phyloP scores from a whole-genome alignment of 2,113 vertebrate genomes.

The Lophius piscatorius region DNA sequence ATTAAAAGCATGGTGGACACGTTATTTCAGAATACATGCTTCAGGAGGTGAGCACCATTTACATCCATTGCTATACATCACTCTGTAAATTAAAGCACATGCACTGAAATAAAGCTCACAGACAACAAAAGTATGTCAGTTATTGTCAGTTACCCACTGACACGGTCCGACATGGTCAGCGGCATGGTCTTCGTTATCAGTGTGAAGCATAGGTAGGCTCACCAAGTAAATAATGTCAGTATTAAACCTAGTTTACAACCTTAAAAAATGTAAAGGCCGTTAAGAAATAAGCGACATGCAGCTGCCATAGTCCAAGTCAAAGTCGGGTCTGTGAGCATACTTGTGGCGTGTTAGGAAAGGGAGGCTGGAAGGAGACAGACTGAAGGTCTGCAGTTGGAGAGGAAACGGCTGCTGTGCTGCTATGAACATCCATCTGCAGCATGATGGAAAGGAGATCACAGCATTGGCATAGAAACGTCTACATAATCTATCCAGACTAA shows the following conservation, averaged over 20 bases:
- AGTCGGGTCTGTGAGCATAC: constrained; percentile 87
- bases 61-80: constrained; percentile 4
- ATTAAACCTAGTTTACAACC: constrained; percentile 6
- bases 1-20: constrained; percentile 21
- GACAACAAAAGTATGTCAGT: constrained; percentile 16
- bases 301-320: constrained; percentile 77
- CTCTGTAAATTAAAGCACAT: constrained; percentile 55
- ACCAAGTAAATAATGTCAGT: constrained; percentile 21
- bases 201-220: constrained; percentile 17
- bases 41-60: not conserved
- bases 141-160: constrained; percentile 9
- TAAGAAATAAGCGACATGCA: constrained; percentile 64
- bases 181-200: not conserved
- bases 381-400: constrained; percentile 96
- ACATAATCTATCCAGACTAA: constrained; percentile 29
- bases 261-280: constrained; percentile 27
- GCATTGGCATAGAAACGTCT: constrained; percentile 54
- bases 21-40: constrained; percentile 32
- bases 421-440: constrained; percentile 99
- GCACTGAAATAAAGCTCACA: constrained; percentile 50
- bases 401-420: constrained; percentile 84
- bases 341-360: constrained; percentile 97
- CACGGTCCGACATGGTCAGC: too few species aligned
- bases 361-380: constrained; percentile 96
- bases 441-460: constrained; percentile 90